Evolutionary conservation across 2,797 vertebrate genomes (phyloP).

Genomic region (Takifugu rubripes): DNA sequence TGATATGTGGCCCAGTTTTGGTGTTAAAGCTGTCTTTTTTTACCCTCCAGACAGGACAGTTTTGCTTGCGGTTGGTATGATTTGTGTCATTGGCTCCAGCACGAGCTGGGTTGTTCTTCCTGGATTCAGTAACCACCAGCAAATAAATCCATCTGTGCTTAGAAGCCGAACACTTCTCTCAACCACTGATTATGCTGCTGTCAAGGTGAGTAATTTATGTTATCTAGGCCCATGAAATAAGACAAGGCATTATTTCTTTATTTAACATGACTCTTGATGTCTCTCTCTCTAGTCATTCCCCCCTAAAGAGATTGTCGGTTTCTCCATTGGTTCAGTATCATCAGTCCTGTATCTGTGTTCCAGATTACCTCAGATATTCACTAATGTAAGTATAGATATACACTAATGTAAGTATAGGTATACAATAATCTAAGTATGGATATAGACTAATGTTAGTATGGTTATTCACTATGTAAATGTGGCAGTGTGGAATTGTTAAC

Average conservation of each 20-base stretch:
- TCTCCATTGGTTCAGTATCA: conserved; percentile 85
- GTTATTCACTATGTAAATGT: conserved; percentile 86
- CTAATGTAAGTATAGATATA: conserved; percentile 91
- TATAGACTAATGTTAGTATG: conserved; percentile 91
- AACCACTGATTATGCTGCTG: fast-evolving
- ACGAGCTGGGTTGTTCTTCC: conserved; percentile 48
- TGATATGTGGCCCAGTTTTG: conserved; percentile 12
- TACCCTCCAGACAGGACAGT: conserved; percentile 40
- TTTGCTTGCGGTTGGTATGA: conserved; percentile 70
- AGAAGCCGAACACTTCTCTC: conserved; percentile 79
- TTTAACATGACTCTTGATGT: not conserved
- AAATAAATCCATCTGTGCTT: conserved; percentile 42
- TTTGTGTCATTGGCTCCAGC: conserved; percentile 68
- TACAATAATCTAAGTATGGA: conserved; percentile 80
- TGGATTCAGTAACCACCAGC: fast-evolving
- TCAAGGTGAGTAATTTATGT: conserved; percentile 36
- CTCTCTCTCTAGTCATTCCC: conserved; percentile 77
- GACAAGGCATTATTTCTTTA: not conserved
- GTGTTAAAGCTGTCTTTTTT: conserved; percentile 11
- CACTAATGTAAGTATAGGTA: conserved; percentile 93
- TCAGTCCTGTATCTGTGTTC: conserved; percentile 89
- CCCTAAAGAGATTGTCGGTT: conserved; percentile 84
- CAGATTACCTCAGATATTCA: conserved; percentile 90
- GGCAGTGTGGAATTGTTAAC: conserved; percentile 38
- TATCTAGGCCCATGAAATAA: conserved; percentile 38